These are phyloP conservation scores for Agrotis exclamationis DNA, from an alignment of 2,888 invertebrate species.

Conservation along the genomic window DNA sequence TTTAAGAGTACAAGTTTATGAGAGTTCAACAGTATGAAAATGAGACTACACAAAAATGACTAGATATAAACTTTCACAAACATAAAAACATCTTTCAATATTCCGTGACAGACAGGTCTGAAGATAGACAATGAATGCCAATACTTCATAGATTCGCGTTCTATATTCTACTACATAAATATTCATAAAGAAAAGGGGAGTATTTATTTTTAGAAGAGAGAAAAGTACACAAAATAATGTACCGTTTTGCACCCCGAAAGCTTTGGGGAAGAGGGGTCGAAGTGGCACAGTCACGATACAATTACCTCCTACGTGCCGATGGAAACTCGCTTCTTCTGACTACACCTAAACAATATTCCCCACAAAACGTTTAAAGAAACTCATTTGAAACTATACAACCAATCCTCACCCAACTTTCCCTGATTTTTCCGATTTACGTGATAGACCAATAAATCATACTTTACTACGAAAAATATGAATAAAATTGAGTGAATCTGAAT, in stretches of 20 bases:
- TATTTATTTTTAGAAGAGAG: slow-evolving; percentile 56
- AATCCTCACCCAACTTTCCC: slow-evolving; percentile 38
- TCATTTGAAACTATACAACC: slow-evolving; percentile 44
- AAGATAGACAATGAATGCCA: slow-evolving; percentile 43
- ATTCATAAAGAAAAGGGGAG: slow-evolving; percentile 63
- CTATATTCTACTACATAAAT: slow-evolving; percentile 55
- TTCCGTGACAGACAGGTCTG: slow-evolving; percentile 22
- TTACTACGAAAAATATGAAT: slow-evolving; percentile 68
- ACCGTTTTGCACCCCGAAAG: slow-evolving; percentile 68
- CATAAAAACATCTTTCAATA: slow-evolving; percentile 17
- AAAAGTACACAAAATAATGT: slow-evolving; percentile 65
- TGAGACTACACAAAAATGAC: not conserved
- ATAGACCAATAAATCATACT: slow-evolving; percentile 65
- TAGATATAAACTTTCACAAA: not conserved
- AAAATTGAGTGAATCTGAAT: slow-evolving; percentile 68
- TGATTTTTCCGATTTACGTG: slow-evolving; percentile 50
- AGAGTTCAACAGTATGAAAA: not conserved
- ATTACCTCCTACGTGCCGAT: slow-evolving; percentile 72
- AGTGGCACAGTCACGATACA: slow-evolving; percentile 79
- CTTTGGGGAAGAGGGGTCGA: slow-evolving; percentile 64
- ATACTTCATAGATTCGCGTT: slow-evolving; percentile 56
- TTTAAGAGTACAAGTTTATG: too few species aligned
- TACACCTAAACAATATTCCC: slow-evolving; percentile 68
- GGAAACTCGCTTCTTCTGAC: slow-evolving; percentile 70
- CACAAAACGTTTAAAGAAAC: slow-evolving; percentile 28